Evolutionary conservation across 2,113 vertebrate species (phyloP), one percentile per base, ranked within the genome.

Genomic region (Anolis carolinensis): DNA sequence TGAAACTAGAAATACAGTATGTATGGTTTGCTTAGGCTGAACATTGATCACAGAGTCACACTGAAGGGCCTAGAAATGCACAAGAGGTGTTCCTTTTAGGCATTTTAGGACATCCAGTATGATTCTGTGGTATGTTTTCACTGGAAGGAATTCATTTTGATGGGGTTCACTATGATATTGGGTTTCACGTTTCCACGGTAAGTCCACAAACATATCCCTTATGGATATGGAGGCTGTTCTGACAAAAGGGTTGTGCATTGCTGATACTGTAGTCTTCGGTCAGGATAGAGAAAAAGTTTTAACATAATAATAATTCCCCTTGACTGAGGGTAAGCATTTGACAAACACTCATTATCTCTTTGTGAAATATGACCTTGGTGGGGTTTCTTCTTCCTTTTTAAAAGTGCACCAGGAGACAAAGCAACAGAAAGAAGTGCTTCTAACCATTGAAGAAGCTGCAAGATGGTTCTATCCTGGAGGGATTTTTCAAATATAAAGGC

Each of bases 381-480:
- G 55, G 23, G 27, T 89, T 74, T 83, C 36, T n/a, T 52, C 0
- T 93, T 36, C 50, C 0, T 62, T 50, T 91, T 92, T 72, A 44
- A 81, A 88, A 82, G 16, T 21, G 67, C 77, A 89, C 75, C 27
- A 30, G 65, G 85, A 91, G 88, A 71, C 88, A 89, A 88, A 86
- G 81, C 11, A 36, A 18, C 48, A 72, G 80, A 89, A 83, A 83
- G 63, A 9, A 70, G 34, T 9, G 25, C 83, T 91, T 90, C 85
- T 67, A 82, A 86, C 59, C 85, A 65, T 0, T 67, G 91, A 94
- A 89, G 93, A 87, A 89, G 87, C 82, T 89, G 79, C 72, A 79
- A 88, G 90, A 92, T 84, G 88, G 88, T 23, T 86, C 90, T 90
- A 90, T 86, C 89, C 93, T 65, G n/a, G 27, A 95, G 96, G 87